phyloP scores from a whole-genome alignment of 2,113 vertebrate species.

The Donacobius atricapilla region DNA sequence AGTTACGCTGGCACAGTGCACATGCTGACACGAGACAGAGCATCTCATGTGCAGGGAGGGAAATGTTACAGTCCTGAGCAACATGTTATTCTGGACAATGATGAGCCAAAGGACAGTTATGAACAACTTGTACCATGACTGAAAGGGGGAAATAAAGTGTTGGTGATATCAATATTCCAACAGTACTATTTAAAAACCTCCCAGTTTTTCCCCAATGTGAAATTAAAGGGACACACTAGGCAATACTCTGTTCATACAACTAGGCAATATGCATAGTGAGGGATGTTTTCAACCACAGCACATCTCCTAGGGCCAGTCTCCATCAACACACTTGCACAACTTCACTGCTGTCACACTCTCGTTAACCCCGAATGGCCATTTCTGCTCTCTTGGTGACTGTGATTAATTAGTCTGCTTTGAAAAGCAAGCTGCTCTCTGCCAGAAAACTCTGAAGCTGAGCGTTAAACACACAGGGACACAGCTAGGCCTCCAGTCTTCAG shows the following conservation, averaged over 20 bases:
- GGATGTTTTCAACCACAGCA: not conserved
- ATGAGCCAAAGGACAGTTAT: not conserved
- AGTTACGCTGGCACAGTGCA: accelerated
- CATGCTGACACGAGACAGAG: not conserved
- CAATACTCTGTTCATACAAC: not conserved
- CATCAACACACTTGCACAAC: not conserved
- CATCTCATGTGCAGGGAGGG: not conserved
- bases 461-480: not conserved
- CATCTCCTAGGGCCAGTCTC: not conserved
- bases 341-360: not conserved
- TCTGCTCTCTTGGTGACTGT: not conserved
- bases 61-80: not conserved
- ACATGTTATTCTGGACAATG: not conserved
- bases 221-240: not conserved
- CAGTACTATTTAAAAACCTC: not conserved
- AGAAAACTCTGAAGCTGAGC: not conserved
- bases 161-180: not conserved
- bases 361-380: accelerated
- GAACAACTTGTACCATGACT: accelerated
- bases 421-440: not conserved
- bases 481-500: not conserved
- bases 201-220: accelerated
- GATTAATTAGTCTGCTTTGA: not conserved
- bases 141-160: not conserved
- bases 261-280: not conserved